Base-by-base conservation (phyloP, 1,140 invertebrate genomes). In the Ceratoteleas bidentatus region DNA sequence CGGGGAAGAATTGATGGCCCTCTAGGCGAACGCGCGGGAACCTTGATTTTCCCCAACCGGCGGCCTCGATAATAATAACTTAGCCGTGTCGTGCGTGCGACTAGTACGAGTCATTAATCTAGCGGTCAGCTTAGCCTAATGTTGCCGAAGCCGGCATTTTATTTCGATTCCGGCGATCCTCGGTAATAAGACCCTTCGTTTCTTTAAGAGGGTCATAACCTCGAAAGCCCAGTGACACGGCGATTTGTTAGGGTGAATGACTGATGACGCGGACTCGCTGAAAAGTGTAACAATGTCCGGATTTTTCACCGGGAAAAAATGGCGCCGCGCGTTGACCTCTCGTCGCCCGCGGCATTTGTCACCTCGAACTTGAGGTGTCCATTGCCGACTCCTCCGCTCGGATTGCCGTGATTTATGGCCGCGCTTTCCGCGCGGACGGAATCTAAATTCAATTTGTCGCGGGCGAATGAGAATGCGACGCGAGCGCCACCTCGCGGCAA, bases 211-310 rank as follows among this genome's bases (percentile, higher is more conserved):
- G 72, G 78, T 81, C 70, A 69, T 81, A 81, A 75, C 80, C 80
- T 78, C 74, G 74, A 62, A 24, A 78, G 75, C 75, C 74, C 80
- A 83, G 74, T 78, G 80, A 83, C 80, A 78, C 53, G 58, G 70
- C 74, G 58, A 83, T 78, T 83, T 78, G 73, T 76, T 78, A 57
- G 69, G 80, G 76, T 73, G 80, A 78, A 83, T 83, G 80, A 83
- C 80, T 83, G 80, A 83, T 83, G 80, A 78, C 58, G 52, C 64
- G 56, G 45, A 10, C 65, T 47, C 45, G 60, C 45, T 72, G 60
- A 78, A 78, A 78, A 78, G 33, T 70, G 53, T 65, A 68, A 78
- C 66, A 57, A 40, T 43, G 65, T 50, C 38, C 38, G 54, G 56
- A 70, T 54, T 50, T 43, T 16, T 9, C 32, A 40, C 7, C 7